Evolutionary conservation across 1,140 invertebrate species (phyloP), one percentile per base, ranked within the genome.

Genomic region (Drosophila kikkawai): DNA sequence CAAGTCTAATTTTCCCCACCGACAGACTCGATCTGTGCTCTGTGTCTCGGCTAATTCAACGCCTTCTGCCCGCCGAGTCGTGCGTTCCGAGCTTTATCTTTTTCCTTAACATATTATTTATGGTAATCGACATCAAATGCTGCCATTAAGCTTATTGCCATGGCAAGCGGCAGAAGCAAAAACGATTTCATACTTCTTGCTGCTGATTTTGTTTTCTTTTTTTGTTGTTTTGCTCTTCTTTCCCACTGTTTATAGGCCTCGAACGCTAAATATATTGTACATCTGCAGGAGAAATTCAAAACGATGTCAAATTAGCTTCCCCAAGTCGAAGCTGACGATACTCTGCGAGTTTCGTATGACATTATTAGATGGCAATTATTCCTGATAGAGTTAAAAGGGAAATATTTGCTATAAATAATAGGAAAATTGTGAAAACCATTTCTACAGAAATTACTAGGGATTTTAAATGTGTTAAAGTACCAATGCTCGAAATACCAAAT

Each of bases 41-140:
- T 29, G 36, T 36, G 48, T 37, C 53, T 29, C 19, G 39, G 60
- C 73, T 76, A 82, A 83, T 83, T 83, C 70, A 59, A 82, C 84
- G 84, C 84, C 84, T 77, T 67, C 83, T 80, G 57, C 55, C 65
- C 53, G 53, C 13, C 48, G 57, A 63, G 57, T 66, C 55, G 58
- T 75, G 56, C 82, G 56, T 42, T 51, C 34, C 17, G 56, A 53
- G 55, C 45, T 65, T 57, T 79, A 69, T 76, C 70, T 77, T 55
- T 44, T 59, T 59, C 58, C 39, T 12, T 45, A 47, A 55, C 71
- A 75, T 78, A 60, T 68, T 78, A 88, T 88, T 88, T 88, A 88
- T 88, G 84, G 80, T 88, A 88, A 90, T 90, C 85, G 84, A 79
- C 85, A 88, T 90, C 80, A 88, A 88, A 90, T 88, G 84, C 77